These are phyloP conservation scores for Drosophila monieri DNA, from an alignment of 2,888 invertebrate species.

Conservation along the genomic window DNA sequence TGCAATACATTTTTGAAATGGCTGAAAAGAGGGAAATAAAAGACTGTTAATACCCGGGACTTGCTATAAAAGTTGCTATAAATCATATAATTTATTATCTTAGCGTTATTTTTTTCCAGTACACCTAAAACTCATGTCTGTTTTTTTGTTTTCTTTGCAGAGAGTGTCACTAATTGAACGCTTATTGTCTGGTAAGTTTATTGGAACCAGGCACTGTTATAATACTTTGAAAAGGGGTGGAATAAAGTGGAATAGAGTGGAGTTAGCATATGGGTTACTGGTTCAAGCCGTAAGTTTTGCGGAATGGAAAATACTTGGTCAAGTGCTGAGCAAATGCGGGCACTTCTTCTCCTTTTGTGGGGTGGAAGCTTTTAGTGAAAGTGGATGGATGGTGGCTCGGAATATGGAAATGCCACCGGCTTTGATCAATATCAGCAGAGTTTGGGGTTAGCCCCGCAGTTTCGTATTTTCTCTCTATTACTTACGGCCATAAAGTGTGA, in stretches of 20 bases:
- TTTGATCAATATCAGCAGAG: slow-evolving; percentile 38
- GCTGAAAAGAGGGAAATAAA: not conserved
- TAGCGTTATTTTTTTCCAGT: not conserved
- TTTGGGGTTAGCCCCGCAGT: not conserved
- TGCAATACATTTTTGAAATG: slow-evolving; percentile 20
- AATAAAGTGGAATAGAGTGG: not conserved
- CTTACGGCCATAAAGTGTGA: slow-evolving; percentile 57
- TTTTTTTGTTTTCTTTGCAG: slow-evolving; percentile 23
- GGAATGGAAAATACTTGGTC: slow-evolving; percentile 40
- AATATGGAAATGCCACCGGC: slow-evolving; percentile 42
- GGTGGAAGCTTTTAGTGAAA: slow-evolving; percentile 39
- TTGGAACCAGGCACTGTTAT: slow-evolving; percentile 9
- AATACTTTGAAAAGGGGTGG: slow-evolving; percentile 3
- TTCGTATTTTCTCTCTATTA: slow-evolving; percentile 6
- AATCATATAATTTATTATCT: no score
- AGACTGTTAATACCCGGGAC: not conserved
- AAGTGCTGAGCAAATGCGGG: slow-evolving; percentile 39
- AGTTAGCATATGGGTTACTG: slow-evolving; percentile 42
- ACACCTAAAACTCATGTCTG: slow-evolving; percentile 1
- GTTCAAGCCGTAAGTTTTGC: slow-evolving; percentile 18
- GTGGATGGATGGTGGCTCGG: slow-evolving; percentile 16
- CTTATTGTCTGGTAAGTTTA: slow-evolving; percentile 36
- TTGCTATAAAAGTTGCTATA: not conserved
- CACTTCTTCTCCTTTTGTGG: slow-evolving; percentile 23
- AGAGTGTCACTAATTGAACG: slow-evolving; percentile 39